Evolutionary conservation across 2,113 vertebrate genomes (phyloP), one percentile per base, ranked within the genome.

Genomic region (Pungitius pungitius): DNA sequence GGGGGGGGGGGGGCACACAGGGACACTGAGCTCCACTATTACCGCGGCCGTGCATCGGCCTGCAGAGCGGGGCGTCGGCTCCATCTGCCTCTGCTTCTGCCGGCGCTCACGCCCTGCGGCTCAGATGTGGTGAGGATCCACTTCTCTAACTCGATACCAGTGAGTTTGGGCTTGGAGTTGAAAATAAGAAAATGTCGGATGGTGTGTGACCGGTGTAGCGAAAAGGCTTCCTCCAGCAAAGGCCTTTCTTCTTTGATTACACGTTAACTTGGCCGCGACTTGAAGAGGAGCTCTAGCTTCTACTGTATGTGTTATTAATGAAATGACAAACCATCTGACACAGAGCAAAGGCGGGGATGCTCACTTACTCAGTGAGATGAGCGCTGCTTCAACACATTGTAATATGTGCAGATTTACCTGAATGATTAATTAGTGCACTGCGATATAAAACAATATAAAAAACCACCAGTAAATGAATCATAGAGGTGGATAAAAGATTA

Each of bases 21-120:
- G 66, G 65, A 62, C 68, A 33, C 18, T 27, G 18, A 72, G 60
- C 61, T 37, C 45, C 8, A 9, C 18, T n/a, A n/a, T 54, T 54
- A 69, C 58, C 66, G 12, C 8, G 49, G 37, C 55, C n/a, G 27
- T 17, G 35, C 26, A 8, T 3, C 1, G 7, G 43, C 39, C 82
- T 8, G 52, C 57, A 42, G 62, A 45, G 37, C 13, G 27, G 70
- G 66, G 75, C 70, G 62, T 49, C 47, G 65, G 70, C 56, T 82
- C 18, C 73, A 40, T 43, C 30, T 39, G 43, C 27, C 40, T 39
- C 37, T 18, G 58, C 51, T 27, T 73, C 52, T 26, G 43, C 52
- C 33, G n/a, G 37, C 14, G 37, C 42, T 39, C 42, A 3, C n/a
- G 26, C 58, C 52, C 45, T 51, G 51, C 8, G 39, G 54, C 57